These are phyloP conservation scores for Heterochromis multidens DNA, from an alignment of 2,113 vertebrate species.

Conservation along the genomic window DNA sequence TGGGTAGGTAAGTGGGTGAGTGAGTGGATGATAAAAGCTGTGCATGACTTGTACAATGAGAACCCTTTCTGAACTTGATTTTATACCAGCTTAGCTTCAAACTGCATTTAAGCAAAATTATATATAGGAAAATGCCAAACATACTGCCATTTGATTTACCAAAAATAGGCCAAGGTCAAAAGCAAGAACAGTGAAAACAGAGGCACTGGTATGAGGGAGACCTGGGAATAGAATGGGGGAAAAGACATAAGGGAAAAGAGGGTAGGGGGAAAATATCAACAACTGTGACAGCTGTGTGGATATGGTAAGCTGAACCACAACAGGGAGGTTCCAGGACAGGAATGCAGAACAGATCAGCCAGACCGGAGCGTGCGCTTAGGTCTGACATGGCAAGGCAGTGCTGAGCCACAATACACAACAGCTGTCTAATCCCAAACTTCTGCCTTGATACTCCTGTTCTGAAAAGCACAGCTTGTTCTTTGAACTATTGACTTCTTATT, in stretches of 20 bases:
- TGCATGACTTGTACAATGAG: not conserved
- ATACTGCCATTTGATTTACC: not conserved
- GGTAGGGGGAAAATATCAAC: slow-evolving; percentile 43
- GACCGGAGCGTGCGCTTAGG: slow-evolving; percentile 37
- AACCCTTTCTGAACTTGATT: too few species aligned
- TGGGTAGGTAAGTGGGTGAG: not conserved
- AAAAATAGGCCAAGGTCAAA: slow-evolving; percentile 35
- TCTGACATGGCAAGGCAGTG: slow-evolving; percentile 24
- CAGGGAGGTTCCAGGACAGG: slow-evolving; percentile 58
- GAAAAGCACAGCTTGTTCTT: slow-evolving; percentile 25
- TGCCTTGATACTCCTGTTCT: not conserved
- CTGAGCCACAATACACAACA: slow-evolving; percentile 50
- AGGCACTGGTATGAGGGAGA: slow-evolving; percentile 1
- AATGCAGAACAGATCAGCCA: slow-evolving; percentile 71
- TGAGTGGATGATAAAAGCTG: not conserved
- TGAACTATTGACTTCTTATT: not conserved
- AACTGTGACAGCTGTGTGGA: slow-evolving; percentile 71
- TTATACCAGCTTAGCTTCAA: too few species aligned
- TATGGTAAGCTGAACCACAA: slow-evolving; percentile 49
- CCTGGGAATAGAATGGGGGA: slow-evolving; percentile 5
- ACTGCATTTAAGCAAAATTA: not conserved
- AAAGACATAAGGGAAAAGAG: not conserved
- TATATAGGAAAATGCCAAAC: not conserved
- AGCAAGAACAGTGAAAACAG: slow-evolving; percentile 15
- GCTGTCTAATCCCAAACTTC: slow-evolving; percentile 59